Evolutionary conservation across 92 coral and sea anemone genomes (phyloP).

Genomic region (Pocillopora grandis): DNA sequence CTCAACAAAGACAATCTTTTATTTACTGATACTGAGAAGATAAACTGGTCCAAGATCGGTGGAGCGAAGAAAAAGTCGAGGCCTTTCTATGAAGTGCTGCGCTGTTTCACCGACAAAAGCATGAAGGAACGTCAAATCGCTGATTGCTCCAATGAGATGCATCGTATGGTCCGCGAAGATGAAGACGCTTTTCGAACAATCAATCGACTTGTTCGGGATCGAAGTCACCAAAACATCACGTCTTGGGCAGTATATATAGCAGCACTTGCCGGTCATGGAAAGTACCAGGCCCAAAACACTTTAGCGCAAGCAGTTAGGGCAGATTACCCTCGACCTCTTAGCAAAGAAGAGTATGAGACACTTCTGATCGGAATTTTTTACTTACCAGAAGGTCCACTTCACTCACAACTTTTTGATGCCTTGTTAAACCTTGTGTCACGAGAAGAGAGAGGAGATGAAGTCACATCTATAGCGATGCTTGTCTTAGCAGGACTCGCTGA

Average conservation of each 20-base stretch:
- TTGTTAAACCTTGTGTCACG: slow-evolving; percentile 50
- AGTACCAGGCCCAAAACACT: slow-evolving; percentile 66
- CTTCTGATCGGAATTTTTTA: slow-evolving; percentile 79
- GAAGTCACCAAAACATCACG: slow-evolving; percentile 85
- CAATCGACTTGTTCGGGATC: slow-evolving; percentile 46
- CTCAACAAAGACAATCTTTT: slow-evolving; percentile 62
- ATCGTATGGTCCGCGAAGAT: slow-evolving; percentile 69
- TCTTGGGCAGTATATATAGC: slow-evolving; percentile 81
- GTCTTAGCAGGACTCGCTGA: slow-evolving; percentile 80
- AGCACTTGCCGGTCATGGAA: slow-evolving; percentile 79
- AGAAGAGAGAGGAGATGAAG: slow-evolving; percentile 63
- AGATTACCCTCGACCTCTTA: slow-evolving; percentile 77
- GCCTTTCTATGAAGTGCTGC: slow-evolving; percentile 80
- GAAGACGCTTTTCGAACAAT: slow-evolving; percentile 51
- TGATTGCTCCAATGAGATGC: slow-evolving; percentile 84
- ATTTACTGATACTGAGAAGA: slow-evolving; percentile 59
- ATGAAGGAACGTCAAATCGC: slow-evolving; percentile 77
- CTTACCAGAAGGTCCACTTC: slow-evolving; percentile 90
- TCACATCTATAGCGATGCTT: slow-evolving; percentile 79
- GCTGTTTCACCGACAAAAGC: slow-evolving; percentile 80
- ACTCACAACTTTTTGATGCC: slow-evolving; percentile 71
- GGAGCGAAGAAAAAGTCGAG: slow-evolving; percentile 68
- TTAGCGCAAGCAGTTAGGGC: slow-evolving; percentile 68
- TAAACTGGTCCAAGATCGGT: slow-evolving; percentile 68
- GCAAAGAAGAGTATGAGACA: slow-evolving; percentile 73